phyloP scores from a whole-genome alignment of 2,113 vertebrate species.

The Thalassoma bifasciatum region DNA sequence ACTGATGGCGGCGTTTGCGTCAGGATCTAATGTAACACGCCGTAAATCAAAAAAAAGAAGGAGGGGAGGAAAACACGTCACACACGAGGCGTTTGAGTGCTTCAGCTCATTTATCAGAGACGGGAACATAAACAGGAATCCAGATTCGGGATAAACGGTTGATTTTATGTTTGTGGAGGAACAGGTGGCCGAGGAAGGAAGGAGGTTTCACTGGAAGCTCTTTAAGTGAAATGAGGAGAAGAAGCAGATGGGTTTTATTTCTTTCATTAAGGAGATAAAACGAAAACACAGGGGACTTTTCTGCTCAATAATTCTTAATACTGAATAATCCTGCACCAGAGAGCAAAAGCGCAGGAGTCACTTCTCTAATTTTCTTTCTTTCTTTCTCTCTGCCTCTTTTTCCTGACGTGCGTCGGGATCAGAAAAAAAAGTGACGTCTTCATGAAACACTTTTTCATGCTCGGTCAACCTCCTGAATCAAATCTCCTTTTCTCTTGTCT shows the following conservation, averaged over 20 bases:
- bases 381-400: not conserved
- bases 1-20: slow-evolving; percentile 28
- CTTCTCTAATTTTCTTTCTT: not conserved
- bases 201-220: slow-evolving; percentile 24
- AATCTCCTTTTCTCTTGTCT: slow-evolving; percentile 22
- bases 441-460: slow-evolving; percentile 17
- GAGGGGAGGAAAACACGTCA: not conserved
- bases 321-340: not conserved
- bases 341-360: slow-evolving; percentile 1
- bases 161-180: slow-evolving; percentile 18
- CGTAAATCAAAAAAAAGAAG: not conserved
- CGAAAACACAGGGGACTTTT: not conserved
- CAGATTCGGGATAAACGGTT: slow-evolving; percentile 11
- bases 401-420: not conserved
- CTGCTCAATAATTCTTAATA: not conserved
- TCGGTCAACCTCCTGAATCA: slow-evolving; percentile 18
- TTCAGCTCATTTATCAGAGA: slow-evolving; percentile 9
- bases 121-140: not conserved
- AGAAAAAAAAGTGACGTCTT: slow-evolving; percentile 8
- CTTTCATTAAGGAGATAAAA: slow-evolving; percentile 8
- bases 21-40: slow-evolving; percentile 1
- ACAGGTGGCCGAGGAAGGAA: slow-evolving; percentile 42
- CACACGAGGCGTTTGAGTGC: not conserved
- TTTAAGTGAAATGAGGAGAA: slow-evolving; percentile 30
- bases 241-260: slow-evolving; percentile 34